phyloP scores from a whole-genome alignment of 1,140 invertebrate species.

The Cyclina sinensis region DNA sequence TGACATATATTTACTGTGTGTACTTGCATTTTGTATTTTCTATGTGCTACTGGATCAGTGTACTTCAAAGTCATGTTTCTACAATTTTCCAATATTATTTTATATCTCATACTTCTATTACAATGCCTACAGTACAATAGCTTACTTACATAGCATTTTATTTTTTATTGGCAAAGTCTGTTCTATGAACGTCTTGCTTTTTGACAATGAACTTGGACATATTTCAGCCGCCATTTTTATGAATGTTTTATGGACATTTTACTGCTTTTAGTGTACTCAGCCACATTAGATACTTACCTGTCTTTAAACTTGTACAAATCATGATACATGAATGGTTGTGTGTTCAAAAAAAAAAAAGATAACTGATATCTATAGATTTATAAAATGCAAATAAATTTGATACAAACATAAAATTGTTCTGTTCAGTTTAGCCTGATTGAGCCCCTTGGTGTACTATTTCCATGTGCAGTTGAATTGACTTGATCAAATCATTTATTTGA shows the following conservation, averaged over 20 bases:
- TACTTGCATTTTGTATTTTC: no score
- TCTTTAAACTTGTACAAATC: constrained; percentile 1
- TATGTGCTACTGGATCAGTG: no score
- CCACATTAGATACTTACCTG: constrained; percentile 1
- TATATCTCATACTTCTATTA: neutral
- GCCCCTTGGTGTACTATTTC: no score
- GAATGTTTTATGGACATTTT: neutral
- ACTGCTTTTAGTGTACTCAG: neutral
- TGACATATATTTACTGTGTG: no score
- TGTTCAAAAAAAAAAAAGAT: constrained; percentile 30
- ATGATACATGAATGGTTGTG: constrained; percentile 34
- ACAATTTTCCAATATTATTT: neutral
- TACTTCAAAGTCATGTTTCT: neutral
- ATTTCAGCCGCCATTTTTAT: neutral
- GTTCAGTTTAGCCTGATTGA: neutral
- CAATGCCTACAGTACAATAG: no score
- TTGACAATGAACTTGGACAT: neutral
- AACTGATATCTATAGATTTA: constrained; percentile 55
- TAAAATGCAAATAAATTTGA: constrained; percentile 56
- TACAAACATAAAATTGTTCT: constrained; percentile 10
- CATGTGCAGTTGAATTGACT: no score
- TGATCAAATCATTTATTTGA: no score
- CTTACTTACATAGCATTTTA: no score
- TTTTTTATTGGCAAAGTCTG: no score
- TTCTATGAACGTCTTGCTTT: neutral